Conservation (phyloP, 2,113 vertebrate genomes). For the Oceanites oceanicus region DNA sequence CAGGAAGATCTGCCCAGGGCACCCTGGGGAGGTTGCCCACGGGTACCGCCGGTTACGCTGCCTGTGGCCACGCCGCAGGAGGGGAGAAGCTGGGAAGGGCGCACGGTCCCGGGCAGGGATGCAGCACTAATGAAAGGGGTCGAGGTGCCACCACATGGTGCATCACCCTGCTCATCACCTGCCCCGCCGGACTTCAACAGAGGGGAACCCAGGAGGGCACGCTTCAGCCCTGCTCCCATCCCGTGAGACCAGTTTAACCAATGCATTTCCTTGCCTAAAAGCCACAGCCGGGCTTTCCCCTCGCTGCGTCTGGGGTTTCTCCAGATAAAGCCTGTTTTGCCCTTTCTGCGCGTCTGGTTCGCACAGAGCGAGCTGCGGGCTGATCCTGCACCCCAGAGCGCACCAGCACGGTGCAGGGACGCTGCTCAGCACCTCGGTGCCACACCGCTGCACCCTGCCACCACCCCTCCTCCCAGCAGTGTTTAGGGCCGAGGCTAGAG, state of each 20-base stretch:
- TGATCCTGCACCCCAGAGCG: neutral
- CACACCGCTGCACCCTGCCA: neutral
- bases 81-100: neutral
- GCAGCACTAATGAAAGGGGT: neutral
- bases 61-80: neutral
- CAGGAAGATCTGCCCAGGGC: neutral
- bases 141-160: fast-evolving
- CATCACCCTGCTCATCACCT: neutral
- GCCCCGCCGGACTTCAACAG: neutral
- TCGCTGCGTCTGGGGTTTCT: neutral
- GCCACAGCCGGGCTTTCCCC: neutral
- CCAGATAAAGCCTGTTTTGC: too few relatives aligned
- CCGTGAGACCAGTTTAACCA: fast-evolving
- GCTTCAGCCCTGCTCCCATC: neutral
- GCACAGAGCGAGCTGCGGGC: neutral
- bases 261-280: neutral
- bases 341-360: neutral
- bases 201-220: neutral
- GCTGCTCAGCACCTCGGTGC: neutral
- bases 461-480: neutral
- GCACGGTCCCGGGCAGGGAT: neutral
- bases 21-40: neutral
- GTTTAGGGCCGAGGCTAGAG: fast-evolving
- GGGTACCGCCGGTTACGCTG: fast-evolving
- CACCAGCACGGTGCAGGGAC: neutral